Evolutionary conservation across 2,113 vertebrate species (phyloP).

Genomic region (Scomber scombrus): DNA sequence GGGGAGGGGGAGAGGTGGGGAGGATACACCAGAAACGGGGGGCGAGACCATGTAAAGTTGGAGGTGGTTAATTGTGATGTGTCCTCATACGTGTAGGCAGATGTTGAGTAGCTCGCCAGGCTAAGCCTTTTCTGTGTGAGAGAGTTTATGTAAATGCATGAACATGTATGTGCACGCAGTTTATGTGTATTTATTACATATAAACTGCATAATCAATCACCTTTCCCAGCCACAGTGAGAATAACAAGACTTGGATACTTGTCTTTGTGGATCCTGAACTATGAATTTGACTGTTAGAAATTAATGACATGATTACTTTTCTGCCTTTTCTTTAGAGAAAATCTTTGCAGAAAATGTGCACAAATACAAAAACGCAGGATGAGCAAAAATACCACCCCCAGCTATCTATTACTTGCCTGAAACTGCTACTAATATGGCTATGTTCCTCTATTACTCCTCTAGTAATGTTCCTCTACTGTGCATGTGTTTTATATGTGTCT

Average conservation of each 20-base stretch:
- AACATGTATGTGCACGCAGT: background rate
- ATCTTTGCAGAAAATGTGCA: background rate
- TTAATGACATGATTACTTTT: constrained; percentile 18
- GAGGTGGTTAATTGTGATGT: constrained; percentile 45
- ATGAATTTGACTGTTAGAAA: constrained; percentile 8
- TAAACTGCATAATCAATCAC: constrained; percentile 19
- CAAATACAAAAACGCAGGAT: background rate
- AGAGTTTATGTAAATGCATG: background rate
- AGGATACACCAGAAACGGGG: constrained; percentile 5
- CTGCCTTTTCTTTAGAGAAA: background rate
- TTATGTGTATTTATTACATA: constrained; percentile 4
- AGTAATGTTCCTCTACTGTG: constrained; percentile 1
- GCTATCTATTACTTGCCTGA: background rate
- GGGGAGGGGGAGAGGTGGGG: background rate
- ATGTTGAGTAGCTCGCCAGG: background rate
- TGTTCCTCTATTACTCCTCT: background rate
- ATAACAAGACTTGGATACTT: constrained; percentile 1
- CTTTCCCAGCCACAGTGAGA: constrained; percentile 1
- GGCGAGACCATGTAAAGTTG: constrained; percentile 11
- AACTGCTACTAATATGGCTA: background rate
- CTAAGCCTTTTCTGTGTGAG: background rate
- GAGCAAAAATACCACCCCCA: background rate
- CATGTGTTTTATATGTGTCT: constrained; percentile 44
- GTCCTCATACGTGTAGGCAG: constrained; percentile 6
- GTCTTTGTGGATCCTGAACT: constrained; percentile 13